Evolutionary conservation across 2,113 vertebrate species (phyloP).

Genomic region (Platanista minor): DNA sequence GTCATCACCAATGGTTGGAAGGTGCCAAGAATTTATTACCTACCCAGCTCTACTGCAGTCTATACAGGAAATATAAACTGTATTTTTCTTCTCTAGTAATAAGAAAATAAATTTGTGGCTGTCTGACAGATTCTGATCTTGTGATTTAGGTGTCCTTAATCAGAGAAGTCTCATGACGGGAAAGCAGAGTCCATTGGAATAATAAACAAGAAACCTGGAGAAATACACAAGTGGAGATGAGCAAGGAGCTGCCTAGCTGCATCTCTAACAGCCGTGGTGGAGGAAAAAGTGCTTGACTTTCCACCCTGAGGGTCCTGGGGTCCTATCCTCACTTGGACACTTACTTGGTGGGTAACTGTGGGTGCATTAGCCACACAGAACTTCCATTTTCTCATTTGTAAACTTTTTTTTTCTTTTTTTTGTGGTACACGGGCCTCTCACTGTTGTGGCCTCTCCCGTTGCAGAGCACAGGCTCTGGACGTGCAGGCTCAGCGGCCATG

Average conservation of each 20-base stretch:
- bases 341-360: background rate
- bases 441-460: too few species aligned
- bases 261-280: fast-evolving
- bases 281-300: background rate
- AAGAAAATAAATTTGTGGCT: conserved; percentile 51
- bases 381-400: background rate
- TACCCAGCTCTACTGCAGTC: background rate
- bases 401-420: too few species aligned
- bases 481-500: too few species aligned
- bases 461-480: too few species aligned
- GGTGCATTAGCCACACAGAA: fast-evolving
- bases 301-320: background rate
- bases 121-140: conserved; percentile 21
- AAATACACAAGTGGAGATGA: background rate
- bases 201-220: background rate
- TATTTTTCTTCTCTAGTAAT: conserved; percentile 39
- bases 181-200: background rate
- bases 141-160: conserved; percentile 35
- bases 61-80: conserved; percentile 37
- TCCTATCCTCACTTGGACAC: background rate
- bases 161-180: conserved; percentile 6
- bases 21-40: conserved; percentile 53
- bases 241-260: background rate
- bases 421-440: too few species aligned
- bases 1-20: background rate